phyloP scores from a whole-genome alignment of 2,797 vertebrate species.

The Melanitta fusca region DNA sequence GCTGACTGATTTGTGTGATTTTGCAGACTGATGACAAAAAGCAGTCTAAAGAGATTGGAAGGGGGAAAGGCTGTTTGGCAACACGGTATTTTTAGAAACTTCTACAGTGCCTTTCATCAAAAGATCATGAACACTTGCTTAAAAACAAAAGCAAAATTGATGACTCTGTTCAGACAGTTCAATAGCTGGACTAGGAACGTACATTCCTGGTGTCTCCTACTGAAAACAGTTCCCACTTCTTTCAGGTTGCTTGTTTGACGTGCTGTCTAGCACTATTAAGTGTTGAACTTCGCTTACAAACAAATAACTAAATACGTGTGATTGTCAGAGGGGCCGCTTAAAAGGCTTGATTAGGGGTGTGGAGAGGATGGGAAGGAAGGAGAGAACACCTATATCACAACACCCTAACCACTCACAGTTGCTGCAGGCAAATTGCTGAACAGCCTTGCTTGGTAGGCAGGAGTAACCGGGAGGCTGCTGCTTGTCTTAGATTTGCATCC shows the following conservation, averaged over 20 bases:
- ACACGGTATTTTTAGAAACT: slow-evolving; percentile 49
- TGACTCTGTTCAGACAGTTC: background rate
- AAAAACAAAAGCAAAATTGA: slow-evolving; percentile 33
- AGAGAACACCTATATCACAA: background rate
- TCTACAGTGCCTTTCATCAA: slow-evolving; percentile 9
- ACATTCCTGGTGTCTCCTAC: background rate
- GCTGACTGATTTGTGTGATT: slow-evolving; percentile 55
- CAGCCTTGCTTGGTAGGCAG: background rate
- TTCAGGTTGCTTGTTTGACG: background rate
- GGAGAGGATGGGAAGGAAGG: background rate
- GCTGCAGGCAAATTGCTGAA: background rate
- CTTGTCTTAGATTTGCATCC: background rate
- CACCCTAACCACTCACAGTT: background rate
- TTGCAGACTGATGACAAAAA: slow-evolving; percentile 58
- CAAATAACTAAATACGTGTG: background rate
- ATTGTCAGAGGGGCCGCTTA: background rate
- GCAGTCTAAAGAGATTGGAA: slow-evolving; percentile 53
- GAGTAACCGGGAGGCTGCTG: background rate
- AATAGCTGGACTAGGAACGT: background rate
- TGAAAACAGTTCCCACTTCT: background rate
- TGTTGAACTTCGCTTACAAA: background rate
- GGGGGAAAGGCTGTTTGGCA: slow-evolving; percentile 2
- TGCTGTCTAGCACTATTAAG: background rate
- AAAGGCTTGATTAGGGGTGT: background rate
- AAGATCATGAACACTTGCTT: slow-evolving; percentile 11